phyloP scores from a whole-genome alignment of 2,888 invertebrate genomes.

The Xestia sexstrigata region DNA sequence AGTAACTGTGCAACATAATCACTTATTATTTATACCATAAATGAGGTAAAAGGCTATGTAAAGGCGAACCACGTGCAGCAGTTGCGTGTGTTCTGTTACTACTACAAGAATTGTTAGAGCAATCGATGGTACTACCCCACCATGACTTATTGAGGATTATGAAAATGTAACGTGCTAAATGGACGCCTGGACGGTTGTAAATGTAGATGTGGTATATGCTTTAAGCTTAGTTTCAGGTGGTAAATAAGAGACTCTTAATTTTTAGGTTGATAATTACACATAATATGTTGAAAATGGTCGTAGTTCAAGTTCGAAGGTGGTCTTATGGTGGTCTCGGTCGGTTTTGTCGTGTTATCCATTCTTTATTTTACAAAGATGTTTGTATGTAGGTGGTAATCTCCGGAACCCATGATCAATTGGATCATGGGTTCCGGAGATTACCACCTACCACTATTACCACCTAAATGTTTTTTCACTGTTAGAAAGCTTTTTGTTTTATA shows the following conservation, averaged over 20 bases:
- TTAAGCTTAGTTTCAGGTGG: slow-evolving; percentile 14
- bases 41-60: slow-evolving; percentile 49
- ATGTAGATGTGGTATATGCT: slow-evolving; percentile 1
- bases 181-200: slow-evolving; percentile 38
- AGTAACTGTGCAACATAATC: slow-evolving; percentile 49
- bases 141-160: slow-evolving; percentile 61
- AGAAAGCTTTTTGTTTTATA: too few relatives aligned
- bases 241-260: background rate
- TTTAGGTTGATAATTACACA: background rate
- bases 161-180: slow-evolving; percentile 51
- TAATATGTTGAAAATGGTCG: background rate
- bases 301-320: background rate
- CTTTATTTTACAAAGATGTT: background rate
- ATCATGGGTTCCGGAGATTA: too few relatives aligned
- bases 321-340: slow-evolving; percentile 7
- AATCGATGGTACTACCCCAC: slow-evolving; percentile 71
- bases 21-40: slow-evolving; percentile 37
- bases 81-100: slow-evolving; percentile 79
- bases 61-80: slow-evolving; percentile 50
- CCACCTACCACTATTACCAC: too few relatives aligned
- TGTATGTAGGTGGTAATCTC: too few relatives aligned
- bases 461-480: too few relatives aligned
- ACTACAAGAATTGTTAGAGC: slow-evolving; percentile 74
- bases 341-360: background rate
- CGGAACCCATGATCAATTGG: too few relatives aligned